Conservation (phyloP, 2,888 invertebrate genomes). For the Agrochola circellaris region DNA sequence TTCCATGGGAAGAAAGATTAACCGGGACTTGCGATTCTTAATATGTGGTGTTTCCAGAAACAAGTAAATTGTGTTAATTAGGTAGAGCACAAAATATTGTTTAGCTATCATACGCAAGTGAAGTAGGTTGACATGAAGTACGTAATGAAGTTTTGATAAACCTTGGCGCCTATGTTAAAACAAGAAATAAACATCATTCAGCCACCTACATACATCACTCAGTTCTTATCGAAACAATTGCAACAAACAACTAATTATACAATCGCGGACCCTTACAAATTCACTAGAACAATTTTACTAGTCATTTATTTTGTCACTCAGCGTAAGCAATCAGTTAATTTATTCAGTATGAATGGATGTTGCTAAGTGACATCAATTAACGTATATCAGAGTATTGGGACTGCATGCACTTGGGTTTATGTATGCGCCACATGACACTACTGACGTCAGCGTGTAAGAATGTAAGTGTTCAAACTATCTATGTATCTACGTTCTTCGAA, state of each 20-base stretch:
- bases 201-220: constrained; percentile 50
- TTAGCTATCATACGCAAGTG: constrained; percentile 8
- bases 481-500: constrained; percentile 20
- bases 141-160: constrained; percentile 46
- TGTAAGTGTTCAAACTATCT: constrained; percentile 46
- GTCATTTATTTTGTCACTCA: constrained; percentile 51
- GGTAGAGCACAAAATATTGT: constrained; percentile 1
- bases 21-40: constrained; percentile 16
- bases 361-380: constrained; percentile 58
- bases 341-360: constrained; percentile 59
- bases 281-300: constrained; percentile 52
- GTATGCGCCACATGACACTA: constrained; percentile 55
- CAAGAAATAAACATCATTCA: constrained; percentile 46
- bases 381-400: constrained; percentile 34
- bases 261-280: constrained; percentile 39
- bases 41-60: constrained; percentile 3
- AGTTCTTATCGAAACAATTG: constrained; percentile 58
- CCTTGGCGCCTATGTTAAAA: constrained; percentile 49
- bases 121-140: constrained; percentile 40
- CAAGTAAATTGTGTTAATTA: constrained; percentile 7
- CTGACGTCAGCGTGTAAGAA: constrained; percentile 59
- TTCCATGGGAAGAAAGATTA: constrained; percentile 49
- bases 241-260: constrained; percentile 59
- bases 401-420: constrained; percentile 49
- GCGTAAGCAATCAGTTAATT: constrained; percentile 51